Base-by-base conservation (phyloP, 2,113 vertebrate genomes). In the Phainopepla nitens region DNA sequence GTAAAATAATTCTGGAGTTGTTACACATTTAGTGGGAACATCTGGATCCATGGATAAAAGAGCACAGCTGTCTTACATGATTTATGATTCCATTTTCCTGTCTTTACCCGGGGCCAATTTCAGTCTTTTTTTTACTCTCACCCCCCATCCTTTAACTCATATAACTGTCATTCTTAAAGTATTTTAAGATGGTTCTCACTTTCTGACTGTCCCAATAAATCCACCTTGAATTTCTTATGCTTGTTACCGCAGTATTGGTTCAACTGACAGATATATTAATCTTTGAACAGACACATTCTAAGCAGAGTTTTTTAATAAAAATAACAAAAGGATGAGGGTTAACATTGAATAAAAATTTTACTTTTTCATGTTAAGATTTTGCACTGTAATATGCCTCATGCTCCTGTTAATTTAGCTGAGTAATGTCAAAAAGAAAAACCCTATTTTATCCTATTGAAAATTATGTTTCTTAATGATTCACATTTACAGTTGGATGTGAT, bases 31-130 rank as follows among this genome's bases (percentile, higher is more conserved):
- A 97, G 58, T 85, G 94, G 92, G 70, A 98, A 94, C 94, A 97
- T 95, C 95, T 95, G 95, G 96, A 97, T 88, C 35, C 76, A 94
- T 75, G 91, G 95, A 97, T 97, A 96, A 97, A 97, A 96, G 96
- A 93, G 51, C 69, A 96, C 73, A 93, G 79, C 89, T 96, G 92
- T 97, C 95, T 94, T 78, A 15, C 18, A 64, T 97, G 97, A 97
- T 96, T 98, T 97, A 97, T 96, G 71, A 90, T 89, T 95, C 95
- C 78, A 89, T 80, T 97, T 97, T 94, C 96, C 86, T 96, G 91
- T 82, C 78, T 89, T 93, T 96, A 97, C 86, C 83, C 15, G 1
- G 80, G 84, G 78, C 86, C 96, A 89, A 90, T 72, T 96, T 93
- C 66, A 60, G 62, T 25, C 31, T 53, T 62, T 88, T 88, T 93